Evolutionary conservation across 2,888 invertebrate species (phyloP), one percentile per base, ranked within the genome.

Genomic region (Tetranychus piercei): DNA sequence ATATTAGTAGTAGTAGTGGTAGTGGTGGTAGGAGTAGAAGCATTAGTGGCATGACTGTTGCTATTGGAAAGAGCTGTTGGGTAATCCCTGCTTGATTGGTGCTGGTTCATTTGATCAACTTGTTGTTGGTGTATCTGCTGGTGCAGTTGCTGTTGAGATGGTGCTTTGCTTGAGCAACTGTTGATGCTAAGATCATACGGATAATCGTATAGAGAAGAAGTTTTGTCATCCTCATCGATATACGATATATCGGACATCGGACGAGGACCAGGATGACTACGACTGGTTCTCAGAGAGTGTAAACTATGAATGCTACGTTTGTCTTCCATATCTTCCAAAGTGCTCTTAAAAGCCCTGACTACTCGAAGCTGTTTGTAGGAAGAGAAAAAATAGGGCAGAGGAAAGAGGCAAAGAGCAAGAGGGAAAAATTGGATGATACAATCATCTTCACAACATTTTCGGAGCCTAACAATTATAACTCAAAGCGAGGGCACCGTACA

Each of bases 341-440:
- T 95, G 83, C 94, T 94, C 88, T 92, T 94, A 92, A 97, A 99
- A 84, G 97, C 97, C 87, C 95, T 92, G 87, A 97, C 95, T 86
- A 99, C 97, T 86, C 97, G 93, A 87, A 97, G 90, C 97, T 97
- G 94, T 88, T 15, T 20, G n/a, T 44, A 23, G 69, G 22, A 72
- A 55, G 67, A 22, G 23, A 67, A n/a, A 22, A 67, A n/a, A n/a
- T 11, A 67, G n/a, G n/a, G 75, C 76, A 74, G 76, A 77, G 75
- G 75, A 75, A 73, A 75, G 77, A 74, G 77, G 69, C 74, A 78
- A 75, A 77, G 74, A 77, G 83, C 81, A 82, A 80, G 82, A 81
- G 81, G 78, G 77, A 80, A 80, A 79, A 80, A 79, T 79, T 79
- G 77, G 79, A 78, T 79, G 79, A 79, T 79, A 55, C 55, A 55